Conservation (phyloP, 2,888 invertebrate species). For the Chalcis sispes region DNA sequence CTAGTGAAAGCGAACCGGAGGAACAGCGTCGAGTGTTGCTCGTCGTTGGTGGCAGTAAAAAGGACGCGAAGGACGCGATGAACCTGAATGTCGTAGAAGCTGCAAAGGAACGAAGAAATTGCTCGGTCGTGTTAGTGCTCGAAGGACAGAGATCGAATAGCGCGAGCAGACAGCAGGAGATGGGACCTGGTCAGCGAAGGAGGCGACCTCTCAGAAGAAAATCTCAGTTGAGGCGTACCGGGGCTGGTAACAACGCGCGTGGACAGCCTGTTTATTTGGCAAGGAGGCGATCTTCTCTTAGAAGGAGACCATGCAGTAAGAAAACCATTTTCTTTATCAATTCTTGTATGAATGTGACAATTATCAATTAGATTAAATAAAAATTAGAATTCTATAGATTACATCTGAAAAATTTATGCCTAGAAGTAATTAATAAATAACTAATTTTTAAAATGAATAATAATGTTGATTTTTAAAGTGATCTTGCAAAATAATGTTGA, state of each 20-base stretch:
- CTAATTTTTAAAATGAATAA: too few species aligned
- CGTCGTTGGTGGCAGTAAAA: slow-evolving; percentile 56
- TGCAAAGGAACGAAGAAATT: slow-evolving; percentile 48
- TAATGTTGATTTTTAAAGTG: too few species aligned
- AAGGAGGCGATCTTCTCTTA: slow-evolving; percentile 72
- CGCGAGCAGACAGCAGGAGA: slow-evolving; percentile 20
- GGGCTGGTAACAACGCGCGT: slow-evolving; percentile 35
- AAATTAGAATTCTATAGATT: neutral
- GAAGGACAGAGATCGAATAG: slow-evolving; percentile 57
- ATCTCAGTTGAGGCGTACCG: slow-evolving; percentile 64
- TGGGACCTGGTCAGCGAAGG: slow-evolving; percentile 59
- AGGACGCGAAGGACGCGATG: slow-evolving; percentile 42
- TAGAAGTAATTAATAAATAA: too few species aligned
- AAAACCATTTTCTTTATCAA: slow-evolving; percentile 42
- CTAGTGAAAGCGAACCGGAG: slow-evolving; percentile 69
- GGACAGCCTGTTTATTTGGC: slow-evolving; percentile 73
- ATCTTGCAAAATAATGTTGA: too few species aligned
- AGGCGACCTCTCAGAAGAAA: slow-evolving; percentile 71
- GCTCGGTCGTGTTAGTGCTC: slow-evolving; percentile 59
- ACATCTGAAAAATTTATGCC: neutral
- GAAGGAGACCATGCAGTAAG: slow-evolving; percentile 73
- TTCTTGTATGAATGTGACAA: too few species aligned
- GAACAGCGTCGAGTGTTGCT: slow-evolving; percentile 57
- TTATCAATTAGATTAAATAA: slow-evolving; percentile 14
- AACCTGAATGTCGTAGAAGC: slow-evolving; percentile 29